Base-by-base conservation (phyloP, 2,113 vertebrate genomes). In the Lophotis ruficrista region DNA sequence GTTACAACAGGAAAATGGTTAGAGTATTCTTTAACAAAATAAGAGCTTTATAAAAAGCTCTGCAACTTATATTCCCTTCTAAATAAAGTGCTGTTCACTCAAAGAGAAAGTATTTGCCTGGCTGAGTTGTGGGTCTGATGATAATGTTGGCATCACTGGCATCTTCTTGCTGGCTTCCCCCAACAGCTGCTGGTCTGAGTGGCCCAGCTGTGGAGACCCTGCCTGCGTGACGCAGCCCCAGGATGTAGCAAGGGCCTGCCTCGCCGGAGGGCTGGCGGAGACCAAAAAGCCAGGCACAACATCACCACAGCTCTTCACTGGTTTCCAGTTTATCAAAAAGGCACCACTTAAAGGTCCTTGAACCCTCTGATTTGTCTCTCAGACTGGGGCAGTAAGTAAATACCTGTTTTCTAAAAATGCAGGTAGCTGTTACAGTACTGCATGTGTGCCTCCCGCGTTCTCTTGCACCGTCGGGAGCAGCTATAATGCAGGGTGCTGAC, bases 101-200 rank as follows among this genome's bases (percentile, higher is more conserved):
- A 6, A 18, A 64, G 57, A 37, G 38, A 11, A 56, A 37, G 18
- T 47, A 13, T 33, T 57, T 16, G 5, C 28, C 33, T 48, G 18
- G 21, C 48, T 50, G 41, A 35, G 41, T 14, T 60, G 14, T 43
- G 51, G 47, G 60, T 37, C 27, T 22, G 27, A n/a, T 58, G 5
- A 2, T 6, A 6, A 20, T 3, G 2, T 3, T 1, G 5, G 28
- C 19, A 9, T 31, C 10, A 6, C 27, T 4, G 58, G 23, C 30
- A 48, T 28, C 25, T 27, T 30, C n/a, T n/a, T n/a, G 37, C 31
- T 45, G 70, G 43, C 23, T 37, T 45, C 53, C 20, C 45, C 24
- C 20, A 15, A 2, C 35, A n/a, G 25, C 33, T 66, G 7, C 61
- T 47, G 50, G 10, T 0, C 18, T 10, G 37, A 30, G 2, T 12